Conservation (phyloP, 2,113 vertebrate species). For the Chamaea fasciata region DNA sequence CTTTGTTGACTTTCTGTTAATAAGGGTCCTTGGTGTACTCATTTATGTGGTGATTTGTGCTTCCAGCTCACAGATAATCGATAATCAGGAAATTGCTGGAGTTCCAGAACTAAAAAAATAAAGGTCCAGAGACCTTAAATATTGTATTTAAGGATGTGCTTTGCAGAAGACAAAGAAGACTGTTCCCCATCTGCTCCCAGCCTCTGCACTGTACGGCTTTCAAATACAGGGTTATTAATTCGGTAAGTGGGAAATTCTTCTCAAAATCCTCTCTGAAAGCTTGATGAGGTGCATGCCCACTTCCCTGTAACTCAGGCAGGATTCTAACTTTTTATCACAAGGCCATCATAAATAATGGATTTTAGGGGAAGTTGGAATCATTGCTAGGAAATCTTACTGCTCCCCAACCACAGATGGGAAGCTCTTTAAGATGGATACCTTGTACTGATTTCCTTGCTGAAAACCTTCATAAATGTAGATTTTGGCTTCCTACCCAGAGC, state of each 20-base stretch:
- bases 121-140: not conserved
- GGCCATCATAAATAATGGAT: not conserved
- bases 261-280: constrained; percentile 52
- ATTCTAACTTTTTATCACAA: constrained; percentile 25
- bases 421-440: constrained; percentile 37
- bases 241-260: constrained; percentile 34
- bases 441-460: constrained; percentile 51
- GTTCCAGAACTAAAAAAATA: not conserved
- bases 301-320: not conserved
- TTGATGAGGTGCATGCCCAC: constrained; percentile 24
- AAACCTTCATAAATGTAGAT: constrained; percentile 38
- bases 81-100: not conserved
- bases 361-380: constrained; percentile 8
- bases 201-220: not conserved
- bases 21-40: not conserved
- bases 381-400: not conserved
- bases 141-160: not conserved
- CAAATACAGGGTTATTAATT: not conserved
- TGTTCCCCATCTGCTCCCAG: not conserved
- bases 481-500: constrained; percentile 44
- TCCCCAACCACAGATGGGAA: constrained; percentile 9
- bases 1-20: constrained; percentile 15
- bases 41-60: not conserved
- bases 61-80: not conserved
- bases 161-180: not conserved